A percentile compares a stretch with the other conserved stretches of the same genome.
phyloP scores from a whole-genome alignment of 1,140 invertebrate genomes.

The Hydropsyche tenuis region DNA sequence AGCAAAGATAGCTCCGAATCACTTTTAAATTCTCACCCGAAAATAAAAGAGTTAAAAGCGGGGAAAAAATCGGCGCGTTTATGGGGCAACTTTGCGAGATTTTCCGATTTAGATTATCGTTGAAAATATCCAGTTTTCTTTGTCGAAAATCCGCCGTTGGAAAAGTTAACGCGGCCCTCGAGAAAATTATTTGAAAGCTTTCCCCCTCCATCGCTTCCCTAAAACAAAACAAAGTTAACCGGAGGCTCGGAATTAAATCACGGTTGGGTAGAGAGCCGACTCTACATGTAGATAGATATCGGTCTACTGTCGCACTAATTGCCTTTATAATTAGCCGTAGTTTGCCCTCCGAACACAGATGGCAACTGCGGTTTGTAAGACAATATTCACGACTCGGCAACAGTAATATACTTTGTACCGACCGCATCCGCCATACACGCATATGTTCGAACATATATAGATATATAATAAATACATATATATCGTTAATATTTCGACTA shows the following conservation, averaged over 20 bases:
- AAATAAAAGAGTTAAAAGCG: too few relatives aligned
- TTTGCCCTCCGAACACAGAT: slow-evolving; percentile 35
- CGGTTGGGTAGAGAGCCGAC: background rate
- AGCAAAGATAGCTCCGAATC: background rate
- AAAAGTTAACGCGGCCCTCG: slow-evolving; percentile 12
- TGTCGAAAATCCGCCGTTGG: background rate
- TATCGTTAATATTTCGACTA: too few relatives aligned
- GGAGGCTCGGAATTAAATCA: slow-evolving; percentile 25
- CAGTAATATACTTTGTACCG: slow-evolving; percentile 21
- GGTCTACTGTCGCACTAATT: slow-evolving; percentile 42
- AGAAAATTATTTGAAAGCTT: slow-evolving; percentile 5
- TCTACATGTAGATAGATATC: background rate
- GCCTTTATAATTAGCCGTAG: slow-evolving; percentile 45
- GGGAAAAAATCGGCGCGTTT: too few relatives aligned
- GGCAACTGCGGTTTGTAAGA: slow-evolving; percentile 35
- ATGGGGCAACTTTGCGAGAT: background rate
- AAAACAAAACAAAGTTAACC: slow-evolving; percentile 15
- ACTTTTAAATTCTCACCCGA: background rate
- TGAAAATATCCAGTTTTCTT: too few relatives aligned
- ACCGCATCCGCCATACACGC: slow-evolving; percentile 5
- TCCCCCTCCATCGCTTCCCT: background rate
- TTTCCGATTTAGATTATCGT: background rate
- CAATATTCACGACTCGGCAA: slow-evolving; percentile 31
- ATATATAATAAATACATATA: too few relatives aligned
- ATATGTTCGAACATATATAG: too few relatives aligned